Base-by-base conservation (phyloP, 2,797 vertebrate genomes). In the Allobates femoralis region DNA sequence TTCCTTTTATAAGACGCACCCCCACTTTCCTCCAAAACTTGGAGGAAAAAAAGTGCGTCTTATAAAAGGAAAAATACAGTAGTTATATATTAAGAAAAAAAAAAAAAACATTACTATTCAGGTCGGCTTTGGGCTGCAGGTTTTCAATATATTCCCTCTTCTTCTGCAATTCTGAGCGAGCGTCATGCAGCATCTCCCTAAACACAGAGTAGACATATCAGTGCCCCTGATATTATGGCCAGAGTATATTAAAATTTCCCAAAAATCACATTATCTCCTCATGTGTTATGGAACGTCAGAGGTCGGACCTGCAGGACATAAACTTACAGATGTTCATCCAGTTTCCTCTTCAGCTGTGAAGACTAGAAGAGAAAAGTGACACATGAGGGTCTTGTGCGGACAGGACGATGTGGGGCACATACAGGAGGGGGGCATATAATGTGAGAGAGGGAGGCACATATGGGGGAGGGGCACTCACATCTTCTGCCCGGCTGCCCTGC, bases 291-390 rank as follows among this genome's bases (percentile, higher is more conserved):
- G 41, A 46, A 46, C 2, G 41, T 46, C 41, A 46, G 41, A 46
- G 41, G n/a, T n/a, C 5, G 50, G 32, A 23, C 30, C 30, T 16
- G 32, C 56, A 60, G 76, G 28, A 4, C 2, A 26, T n/a, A 60
- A 19, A 74, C 97, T 98, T 92, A 98, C 97, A 97, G 90, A 89
- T 98, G 97, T 81, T 97, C 96, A 69, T 97, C 96, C 18, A 98
- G 93, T 90, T 97, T 98, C 89, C 95, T 96, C 93, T 97, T 95
- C 91, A 98, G 89, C 76, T 97, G 89, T 7, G 95, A 94, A 0
- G 97, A 96, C 97, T 98, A 77, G 15, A 26, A 81, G 74, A 88
- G 37, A 87, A 41, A 84, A 23, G 83, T 0, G 23, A 34, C 1
- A 85, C 14, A 26, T n/a, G 12, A 18, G 16, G 10, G 62, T 90